Conservation (phyloP, 92 coral and sea anemone species). For the Heteractis magnifica region DNA sequence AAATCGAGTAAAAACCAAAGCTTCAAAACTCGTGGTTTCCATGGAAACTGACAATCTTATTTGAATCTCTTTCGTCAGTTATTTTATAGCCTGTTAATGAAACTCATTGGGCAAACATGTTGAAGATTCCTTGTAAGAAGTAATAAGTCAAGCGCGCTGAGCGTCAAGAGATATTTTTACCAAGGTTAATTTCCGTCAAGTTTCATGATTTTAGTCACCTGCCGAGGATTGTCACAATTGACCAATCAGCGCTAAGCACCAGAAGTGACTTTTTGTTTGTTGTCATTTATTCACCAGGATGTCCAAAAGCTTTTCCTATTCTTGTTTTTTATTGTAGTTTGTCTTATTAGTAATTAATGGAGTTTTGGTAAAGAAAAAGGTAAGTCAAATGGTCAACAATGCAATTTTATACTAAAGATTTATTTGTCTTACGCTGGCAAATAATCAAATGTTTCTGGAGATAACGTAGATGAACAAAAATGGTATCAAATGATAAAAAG, state of each 20-base stretch:
- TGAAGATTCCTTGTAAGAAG: neutral
- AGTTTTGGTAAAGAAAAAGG: conserved; percentile 10
- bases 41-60: neutral
- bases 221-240: conserved; percentile 12
- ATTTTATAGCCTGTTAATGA: neutral
- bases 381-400: conserved; percentile 21
- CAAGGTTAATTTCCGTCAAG: conserved; percentile 8
- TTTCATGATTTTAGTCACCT: conserved; percentile 18
- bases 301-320: neutral
- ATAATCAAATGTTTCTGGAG: neutral
- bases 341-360: conserved; percentile 5
- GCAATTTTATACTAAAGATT: neutral
- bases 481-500: no score
- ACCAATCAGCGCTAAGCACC: conserved; percentile 18
- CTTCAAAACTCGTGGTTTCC: neutral
- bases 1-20: neutral
- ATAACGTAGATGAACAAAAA: no score
- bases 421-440: neutral
- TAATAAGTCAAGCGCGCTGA: neutral
- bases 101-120: neutral
- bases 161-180: neutral
- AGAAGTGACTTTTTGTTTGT: conserved; percentile 7
- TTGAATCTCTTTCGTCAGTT: neutral
- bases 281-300: conserved; percentile 5
- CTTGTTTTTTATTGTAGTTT: neutral